Percentiles rank a stretch among this genome's conserved stretches.
These are phyloP conservation scores for Porites evermanni DNA, from an alignment of 92 coral and sea anemone species.

Conservation along the genomic window DNA sequence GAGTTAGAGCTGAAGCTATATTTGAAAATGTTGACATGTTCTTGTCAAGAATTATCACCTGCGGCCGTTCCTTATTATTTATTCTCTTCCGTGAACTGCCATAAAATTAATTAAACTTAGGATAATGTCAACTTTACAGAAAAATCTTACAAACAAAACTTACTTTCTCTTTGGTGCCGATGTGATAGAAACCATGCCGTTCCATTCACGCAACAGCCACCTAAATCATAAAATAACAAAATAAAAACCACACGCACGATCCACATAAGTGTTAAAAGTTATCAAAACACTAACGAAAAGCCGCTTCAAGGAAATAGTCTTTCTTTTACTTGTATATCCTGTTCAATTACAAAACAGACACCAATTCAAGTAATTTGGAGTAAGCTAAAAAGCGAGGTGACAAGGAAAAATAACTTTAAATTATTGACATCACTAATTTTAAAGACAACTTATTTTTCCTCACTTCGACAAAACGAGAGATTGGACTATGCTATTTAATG, in stretches of 20 bases:
- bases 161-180: slow-evolving; percentile 68
- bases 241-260: neutral
- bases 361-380: neutral
- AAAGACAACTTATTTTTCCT: neutral
- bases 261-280: neutral
- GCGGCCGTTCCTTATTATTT: slow-evolving; percentile 1
- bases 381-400: neutral
- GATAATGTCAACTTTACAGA: neutral
- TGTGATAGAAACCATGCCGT: slow-evolving; percentile 71
- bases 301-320: slow-evolving; percentile 11
- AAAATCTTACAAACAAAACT: neutral
- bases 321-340: slow-evolving; percentile 13
- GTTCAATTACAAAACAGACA: neutral
- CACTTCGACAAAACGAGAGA: neutral
- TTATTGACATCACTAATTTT: neutral
- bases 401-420: neutral
- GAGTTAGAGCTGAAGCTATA: neutral
- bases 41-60: slow-evolving; percentile 25
- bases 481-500: neutral
- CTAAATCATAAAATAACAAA: slow-evolving; percentile 48
- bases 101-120: neutral
- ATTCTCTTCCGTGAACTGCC: neutral
- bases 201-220: slow-evolving; percentile 98
- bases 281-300: slow-evolving; percentile 18
- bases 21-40: neutral